These are phyloP conservation scores for Varanus komodoensis DNA, from an alignment of 2,113 vertebrate genomes.

Conservation along the genomic window DNA sequence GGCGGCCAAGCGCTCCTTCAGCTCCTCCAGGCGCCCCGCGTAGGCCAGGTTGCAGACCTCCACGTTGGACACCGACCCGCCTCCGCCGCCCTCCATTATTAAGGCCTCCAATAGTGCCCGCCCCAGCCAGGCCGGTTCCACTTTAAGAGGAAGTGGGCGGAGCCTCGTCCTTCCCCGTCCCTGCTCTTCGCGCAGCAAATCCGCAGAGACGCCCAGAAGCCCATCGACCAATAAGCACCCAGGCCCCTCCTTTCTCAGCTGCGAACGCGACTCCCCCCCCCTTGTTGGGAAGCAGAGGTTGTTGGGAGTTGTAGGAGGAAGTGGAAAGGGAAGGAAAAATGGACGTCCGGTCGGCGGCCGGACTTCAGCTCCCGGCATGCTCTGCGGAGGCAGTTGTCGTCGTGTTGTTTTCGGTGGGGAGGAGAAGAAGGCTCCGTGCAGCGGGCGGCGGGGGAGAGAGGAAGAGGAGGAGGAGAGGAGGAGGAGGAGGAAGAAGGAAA, in stretches of 20 bases:
- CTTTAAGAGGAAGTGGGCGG: background rate
- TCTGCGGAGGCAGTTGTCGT: slow-evolving; percentile 1
- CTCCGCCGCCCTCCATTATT: slow-evolving; percentile 77
- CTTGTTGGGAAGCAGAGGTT: background rate
- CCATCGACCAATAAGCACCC: background rate
- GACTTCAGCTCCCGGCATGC: slow-evolving; percentile 73
- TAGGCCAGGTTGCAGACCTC: slow-evolving; percentile 91
- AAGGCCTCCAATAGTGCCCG: background rate
- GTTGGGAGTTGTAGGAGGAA: slow-evolving; percentile 62
- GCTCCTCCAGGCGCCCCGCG: slow-evolving; percentile 84
- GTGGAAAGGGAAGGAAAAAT: accelerated
- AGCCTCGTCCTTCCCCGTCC: accelerated
- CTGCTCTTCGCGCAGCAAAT: background rate
- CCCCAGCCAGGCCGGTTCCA: background rate
- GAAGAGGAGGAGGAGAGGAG: background rate
- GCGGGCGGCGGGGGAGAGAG: slow-evolving; percentile 30
- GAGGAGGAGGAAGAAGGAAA: slow-evolving; percentile 42
- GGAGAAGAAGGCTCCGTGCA: background rate
- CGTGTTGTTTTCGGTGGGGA: slow-evolving; percentile 38
- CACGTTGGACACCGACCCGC: slow-evolving; percentile 84
- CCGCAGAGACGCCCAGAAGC: background rate
- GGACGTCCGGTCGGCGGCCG: accelerated
- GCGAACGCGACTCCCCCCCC: too few species aligned
- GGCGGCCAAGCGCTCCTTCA: slow-evolving; percentile 81
- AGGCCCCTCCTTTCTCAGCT: background rate